Conservation (phyloP, 1,140 invertebrate genomes). For the Ericerus pela region DNA sequence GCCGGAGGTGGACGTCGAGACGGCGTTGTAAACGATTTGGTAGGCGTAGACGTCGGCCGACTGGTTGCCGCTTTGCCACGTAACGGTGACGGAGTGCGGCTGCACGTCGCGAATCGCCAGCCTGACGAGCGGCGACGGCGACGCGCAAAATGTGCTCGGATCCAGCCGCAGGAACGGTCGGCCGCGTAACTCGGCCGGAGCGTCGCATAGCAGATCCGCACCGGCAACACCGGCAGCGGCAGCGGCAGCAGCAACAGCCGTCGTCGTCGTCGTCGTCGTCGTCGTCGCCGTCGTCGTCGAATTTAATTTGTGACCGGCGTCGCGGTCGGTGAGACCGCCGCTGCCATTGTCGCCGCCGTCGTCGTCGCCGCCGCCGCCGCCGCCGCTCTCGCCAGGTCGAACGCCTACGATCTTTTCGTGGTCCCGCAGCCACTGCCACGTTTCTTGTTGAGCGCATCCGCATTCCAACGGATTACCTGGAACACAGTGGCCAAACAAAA, state of each 20-base stretch:
- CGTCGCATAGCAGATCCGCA: conserved; percentile 50
- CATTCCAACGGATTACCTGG: conserved; percentile 70
- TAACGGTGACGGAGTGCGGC: conserved; percentile 69
- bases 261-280: too few relatives aligned
- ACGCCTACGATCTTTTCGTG: conserved; percentile 46
- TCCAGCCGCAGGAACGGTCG: conserved; percentile 58
- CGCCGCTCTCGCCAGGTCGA: background rate
- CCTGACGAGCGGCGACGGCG: conserved; percentile 58
- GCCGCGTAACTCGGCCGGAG: conserved; percentile 58
- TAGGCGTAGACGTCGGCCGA: conserved; percentile 68
- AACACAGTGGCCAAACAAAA: too few relatives aligned
- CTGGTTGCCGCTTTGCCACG: conserved; percentile 72
- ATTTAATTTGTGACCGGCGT: too few relatives aligned
- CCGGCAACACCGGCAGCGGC: conserved; percentile 32
- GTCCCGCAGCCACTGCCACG: conserved; percentile 77
- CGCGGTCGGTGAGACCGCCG: background rate
- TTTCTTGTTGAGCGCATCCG: conserved; percentile 65
- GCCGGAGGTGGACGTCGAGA: too few relatives aligned
- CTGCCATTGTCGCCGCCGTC: too few relatives aligned
- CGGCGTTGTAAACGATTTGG: conserved; percentile 66
- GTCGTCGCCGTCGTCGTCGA: too few relatives aligned
- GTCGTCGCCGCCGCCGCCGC: too few relatives aligned
- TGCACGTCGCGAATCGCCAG: conserved; percentile 75
- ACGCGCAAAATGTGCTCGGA: conserved; percentile 63
- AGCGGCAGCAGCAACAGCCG: too few relatives aligned